Conservation (phyloP, 2,113 vertebrate genomes). For the Montifringilla adamsi region DNA sequence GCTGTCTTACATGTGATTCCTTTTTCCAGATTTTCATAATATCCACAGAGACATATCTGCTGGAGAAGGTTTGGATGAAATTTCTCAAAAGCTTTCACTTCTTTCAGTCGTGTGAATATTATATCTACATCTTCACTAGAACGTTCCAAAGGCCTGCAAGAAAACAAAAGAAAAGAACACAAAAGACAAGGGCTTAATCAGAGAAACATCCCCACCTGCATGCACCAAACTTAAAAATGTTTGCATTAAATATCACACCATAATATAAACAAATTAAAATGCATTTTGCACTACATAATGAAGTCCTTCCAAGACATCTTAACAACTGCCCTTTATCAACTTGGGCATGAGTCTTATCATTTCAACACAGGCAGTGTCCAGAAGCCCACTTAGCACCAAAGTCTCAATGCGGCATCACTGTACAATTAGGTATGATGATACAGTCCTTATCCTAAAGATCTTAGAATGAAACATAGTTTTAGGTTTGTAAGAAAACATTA, state of each 20-base stretch:
- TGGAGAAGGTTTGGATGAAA: constrained; percentile 92
- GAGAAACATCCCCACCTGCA: not conserved
- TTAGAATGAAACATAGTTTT: not conserved
- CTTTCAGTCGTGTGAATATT: constrained; percentile 89
- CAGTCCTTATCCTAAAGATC: not conserved
- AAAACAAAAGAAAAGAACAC: constrained; percentile 38
- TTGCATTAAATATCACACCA: not conserved
- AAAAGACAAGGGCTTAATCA: not conserved
- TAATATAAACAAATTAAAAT: not conserved
- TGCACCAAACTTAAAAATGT: not conserved
- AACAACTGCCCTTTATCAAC: not conserved
- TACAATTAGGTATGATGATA: not conserved
- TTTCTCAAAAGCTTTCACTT: constrained; percentile 93
- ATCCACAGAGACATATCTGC: constrained; percentile 93
- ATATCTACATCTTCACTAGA: constrained; percentile 95
- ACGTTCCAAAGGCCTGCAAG: constrained; percentile 87
- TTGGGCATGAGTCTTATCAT: not conserved
- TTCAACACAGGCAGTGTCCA: not conserved
- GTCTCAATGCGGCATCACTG: not conserved
- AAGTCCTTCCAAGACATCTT: not conserved
- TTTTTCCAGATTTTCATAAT: constrained; percentile 94
- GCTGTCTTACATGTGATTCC: constrained; percentile 89
- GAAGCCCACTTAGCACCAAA: not conserved
- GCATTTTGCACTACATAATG: not conserved
- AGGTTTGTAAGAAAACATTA: not conserved